These are phyloP conservation scores for Stichodactyla mertensii DNA, from an alignment of 64 coral and sea anemone genomes.

Conservation along the genomic window DNA sequence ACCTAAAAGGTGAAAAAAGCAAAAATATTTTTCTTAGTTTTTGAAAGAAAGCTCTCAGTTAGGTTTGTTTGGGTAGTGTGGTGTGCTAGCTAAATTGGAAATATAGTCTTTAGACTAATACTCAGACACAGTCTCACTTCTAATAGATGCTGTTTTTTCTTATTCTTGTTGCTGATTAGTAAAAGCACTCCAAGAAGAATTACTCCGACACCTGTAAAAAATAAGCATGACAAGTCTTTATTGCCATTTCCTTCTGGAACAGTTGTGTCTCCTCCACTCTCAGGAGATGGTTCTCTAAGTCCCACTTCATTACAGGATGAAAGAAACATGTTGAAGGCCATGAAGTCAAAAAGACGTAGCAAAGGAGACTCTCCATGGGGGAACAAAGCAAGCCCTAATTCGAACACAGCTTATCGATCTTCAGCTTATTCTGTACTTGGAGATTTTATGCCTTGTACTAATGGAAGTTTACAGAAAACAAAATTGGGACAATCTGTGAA, in stretches of 20 bases:
- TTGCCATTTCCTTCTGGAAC: constrained; percentile 36
- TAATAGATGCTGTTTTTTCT: too few relatives aligned
- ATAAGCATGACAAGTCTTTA: constrained; percentile 24
- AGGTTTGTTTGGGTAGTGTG: too few relatives aligned
- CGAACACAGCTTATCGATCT: constrained; percentile 48
- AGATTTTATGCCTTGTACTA: constrained; percentile 41
- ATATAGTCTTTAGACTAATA: too few relatives aligned
- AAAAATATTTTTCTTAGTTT: not conserved
- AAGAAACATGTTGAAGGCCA: constrained; percentile 56
- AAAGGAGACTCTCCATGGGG: constrained; percentile 68
- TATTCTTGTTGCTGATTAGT: not conserved
- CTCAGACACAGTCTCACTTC: too few relatives aligned
- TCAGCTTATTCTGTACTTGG: constrained; percentile 54
- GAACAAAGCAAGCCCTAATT: constrained; percentile 44
- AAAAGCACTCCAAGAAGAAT: constrained; percentile 82
- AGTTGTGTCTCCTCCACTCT: constrained; percentile 3
- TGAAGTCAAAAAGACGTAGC: constrained; percentile 58
- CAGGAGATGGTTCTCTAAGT: constrained; percentile 31
- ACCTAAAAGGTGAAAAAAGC: constrained; percentile 23
- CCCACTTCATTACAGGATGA: constrained; percentile 83
- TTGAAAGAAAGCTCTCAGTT: too few relatives aligned
- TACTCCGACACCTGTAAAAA: constrained; percentile 74
- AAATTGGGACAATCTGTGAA: constrained; percentile 32
- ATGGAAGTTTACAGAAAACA: not conserved
- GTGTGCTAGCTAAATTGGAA: too few relatives aligned